Conservation (phyloP, 2,113 vertebrate genomes). For the Silurus meridionalis region DNA sequence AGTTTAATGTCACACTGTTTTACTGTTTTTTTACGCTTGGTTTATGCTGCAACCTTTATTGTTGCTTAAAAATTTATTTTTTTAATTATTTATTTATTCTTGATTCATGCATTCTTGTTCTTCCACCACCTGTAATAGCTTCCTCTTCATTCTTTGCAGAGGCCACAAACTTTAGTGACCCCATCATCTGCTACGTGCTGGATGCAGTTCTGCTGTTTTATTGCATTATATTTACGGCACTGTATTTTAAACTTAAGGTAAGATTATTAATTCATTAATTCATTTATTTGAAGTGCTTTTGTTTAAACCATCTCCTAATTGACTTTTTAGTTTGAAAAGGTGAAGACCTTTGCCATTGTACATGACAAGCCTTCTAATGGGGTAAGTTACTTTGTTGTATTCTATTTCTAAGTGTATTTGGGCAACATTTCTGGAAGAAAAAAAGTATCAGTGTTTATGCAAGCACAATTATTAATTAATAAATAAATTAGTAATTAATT, state of each 20-base stretch:
- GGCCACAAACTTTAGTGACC: conserved; percentile 61
- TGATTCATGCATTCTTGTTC: background rate
- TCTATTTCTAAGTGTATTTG: background rate
- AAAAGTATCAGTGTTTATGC: background rate
- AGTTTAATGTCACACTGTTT: background rate
- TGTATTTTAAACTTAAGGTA: conserved; percentile 88
- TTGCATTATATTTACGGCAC: conserved; percentile 76
- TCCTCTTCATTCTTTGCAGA: conserved; percentile 42
- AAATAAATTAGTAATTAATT: too few relatives aligned
- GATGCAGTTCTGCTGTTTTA: conserved; percentile 88
- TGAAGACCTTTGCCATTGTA: background rate
- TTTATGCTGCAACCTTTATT: background rate
- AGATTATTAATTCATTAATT: conserved; percentile 36
- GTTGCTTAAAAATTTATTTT: background rate
- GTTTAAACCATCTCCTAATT: conserved; percentile 1
- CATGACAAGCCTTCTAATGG: conserved; percentile 16
- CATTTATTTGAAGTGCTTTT: background rate
- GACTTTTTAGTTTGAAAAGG: conserved; percentile 38
- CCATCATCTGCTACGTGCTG: conserved; percentile 83
- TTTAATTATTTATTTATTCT: too few relatives aligned
- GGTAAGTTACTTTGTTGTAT: conserved; percentile 31
- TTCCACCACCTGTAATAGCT: background rate
- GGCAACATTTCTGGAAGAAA: background rate
- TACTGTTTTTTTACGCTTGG: too few relatives aligned
- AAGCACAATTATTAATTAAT: background rate